These are phyloP conservation scores for Halictus rubicundus DNA, from an alignment of 1,140 invertebrate species.

Conservation along the genomic window DNA sequence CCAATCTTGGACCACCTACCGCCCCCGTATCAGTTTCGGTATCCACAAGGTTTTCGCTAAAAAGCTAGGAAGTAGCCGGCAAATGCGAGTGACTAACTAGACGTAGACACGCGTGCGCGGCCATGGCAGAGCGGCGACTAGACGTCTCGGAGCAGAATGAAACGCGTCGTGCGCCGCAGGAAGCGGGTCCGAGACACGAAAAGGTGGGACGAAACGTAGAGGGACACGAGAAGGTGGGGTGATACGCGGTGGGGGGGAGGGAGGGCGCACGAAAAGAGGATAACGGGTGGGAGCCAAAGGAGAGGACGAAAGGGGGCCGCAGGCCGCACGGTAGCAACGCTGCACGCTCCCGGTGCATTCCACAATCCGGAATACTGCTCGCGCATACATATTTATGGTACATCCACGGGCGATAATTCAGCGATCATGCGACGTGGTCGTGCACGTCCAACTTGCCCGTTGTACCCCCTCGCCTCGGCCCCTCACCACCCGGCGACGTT, in stretches of 20 bases:
- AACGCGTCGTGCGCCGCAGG: conserved; percentile 1
- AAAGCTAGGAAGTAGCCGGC: conserved; percentile 68
- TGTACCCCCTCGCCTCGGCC: background rate
- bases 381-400: conserved; percentile 77
- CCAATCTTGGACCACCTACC: conserved; percentile 14
- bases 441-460: conserved; percentile 58
- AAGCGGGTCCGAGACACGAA: conserved; percentile 31
- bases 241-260: no score
- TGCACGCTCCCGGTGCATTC: conserved; percentile 72
- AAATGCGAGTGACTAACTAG: conserved; percentile 73
- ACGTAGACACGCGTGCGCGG: conserved; percentile 70
- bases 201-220: no score
- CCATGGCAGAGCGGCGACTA: background rate
- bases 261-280: conserved; percentile 22
- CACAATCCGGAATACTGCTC: conserved; percentile 73
- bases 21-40: conserved; percentile 17
- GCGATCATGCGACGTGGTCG: conserved; percentile 73
- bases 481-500: background rate
- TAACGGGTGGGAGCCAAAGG: background rate
- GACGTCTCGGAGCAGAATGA: background rate
- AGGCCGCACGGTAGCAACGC: conserved; percentile 26
- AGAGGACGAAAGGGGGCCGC: background rate
- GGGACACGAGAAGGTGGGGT: no score
- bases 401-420: conserved; percentile 75
- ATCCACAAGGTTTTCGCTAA: conserved; percentile 64